These are phyloP conservation scores for Melangyna quadrimaculata DNA, from an alignment of 2,888 invertebrate genomes.

Conservation along the genomic window DNA sequence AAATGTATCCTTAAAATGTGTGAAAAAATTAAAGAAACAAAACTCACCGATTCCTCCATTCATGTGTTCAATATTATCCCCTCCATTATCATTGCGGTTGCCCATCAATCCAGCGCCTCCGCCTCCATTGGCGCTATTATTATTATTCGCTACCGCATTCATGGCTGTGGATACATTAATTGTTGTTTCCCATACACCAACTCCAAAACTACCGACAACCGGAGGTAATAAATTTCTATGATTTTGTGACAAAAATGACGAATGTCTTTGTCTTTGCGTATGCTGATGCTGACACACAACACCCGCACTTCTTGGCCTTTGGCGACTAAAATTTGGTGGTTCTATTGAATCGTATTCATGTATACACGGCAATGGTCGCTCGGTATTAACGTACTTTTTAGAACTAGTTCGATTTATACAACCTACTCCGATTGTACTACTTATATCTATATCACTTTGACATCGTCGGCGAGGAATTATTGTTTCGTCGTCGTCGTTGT, in stretches of 20 bases:
- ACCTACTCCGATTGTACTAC: slow-evolving; percentile 36
- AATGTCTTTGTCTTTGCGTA: slow-evolving; percentile 4
- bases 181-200: slow-evolving; percentile 74
- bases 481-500: slow-evolving; percentile 74
- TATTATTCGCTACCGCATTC: slow-evolving; percentile 72
- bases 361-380: slow-evolving; percentile 48
- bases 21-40: background rate
- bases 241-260: slow-evolving; percentile 19
- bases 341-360: slow-evolving; percentile 58
- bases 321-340: background rate
- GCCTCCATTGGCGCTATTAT: slow-evolving; percentile 63
- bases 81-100: slow-evolving; percentile 60
- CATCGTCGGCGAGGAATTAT: slow-evolving; percentile 17
- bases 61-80: slow-evolving; percentile 69
- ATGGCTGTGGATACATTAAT: slow-evolving; percentile 72
- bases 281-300: slow-evolving; percentile 56
- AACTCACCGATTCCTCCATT: slow-evolving; percentile 60
- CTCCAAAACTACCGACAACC: background rate
- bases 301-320: slow-evolving; percentile 2
- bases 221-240: slow-evolving; percentile 47
- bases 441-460: slow-evolving; percentile 65
- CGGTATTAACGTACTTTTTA: slow-evolving; percentile 41
- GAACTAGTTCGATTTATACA: slow-evolving; percentile 51
- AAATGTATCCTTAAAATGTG: background rate
- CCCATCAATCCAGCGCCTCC: slow-evolving; percentile 71